Base-by-base conservation (phyloP, 2,113 vertebrate genomes). In the Limnothrissa miodon region DNA sequence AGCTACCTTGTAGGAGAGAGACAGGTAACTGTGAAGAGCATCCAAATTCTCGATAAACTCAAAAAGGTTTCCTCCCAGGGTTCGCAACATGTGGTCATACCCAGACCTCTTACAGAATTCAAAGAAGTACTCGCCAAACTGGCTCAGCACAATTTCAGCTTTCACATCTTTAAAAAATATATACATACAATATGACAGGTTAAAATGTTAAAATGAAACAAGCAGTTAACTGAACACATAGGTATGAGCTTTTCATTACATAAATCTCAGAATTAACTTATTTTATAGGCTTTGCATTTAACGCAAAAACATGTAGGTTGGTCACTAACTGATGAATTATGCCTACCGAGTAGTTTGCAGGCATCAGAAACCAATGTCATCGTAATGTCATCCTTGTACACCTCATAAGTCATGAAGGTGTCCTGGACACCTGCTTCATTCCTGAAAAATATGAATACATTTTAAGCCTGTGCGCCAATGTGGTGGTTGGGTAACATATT, bases 41-140 rank as follows among this genome's bases (percentile, higher is more conserved):
- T 96, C 95, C 90, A 96, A 86, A 83, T 95, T 96, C 85, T 95
- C 95, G 44, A 95, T 95, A 83, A 96, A 96, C 80, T 96, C 95
- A 1, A 92, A 95, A 1, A 96, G 93, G 87, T 95, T 94, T 84
- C 94, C 95, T 83, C 95, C 95, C 42, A 96, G 90, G 0, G 95
- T 95, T 86, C 95, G 91, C 86, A 96, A 91, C 95, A 96, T 96
- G 83, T 93, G 94, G 86, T 95, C 94, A 39, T 96, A 96, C 48
- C 95, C 95, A 4, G 95, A 95, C 56, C 90, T 92, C 87, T 96
- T 95, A 84, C 95, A 96, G 87, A 96, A 96, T 84, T 95, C 93
- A 89, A 96, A 96, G 91, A 96, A 96, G 88, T 95, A 94, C 83
- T 95, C 93, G 56, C 95, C 95, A 86, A 96, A 96, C 87, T 94